Conservation (phyloP, 2,797 vertebrate species). For the Xenentodon cancila region DNA sequence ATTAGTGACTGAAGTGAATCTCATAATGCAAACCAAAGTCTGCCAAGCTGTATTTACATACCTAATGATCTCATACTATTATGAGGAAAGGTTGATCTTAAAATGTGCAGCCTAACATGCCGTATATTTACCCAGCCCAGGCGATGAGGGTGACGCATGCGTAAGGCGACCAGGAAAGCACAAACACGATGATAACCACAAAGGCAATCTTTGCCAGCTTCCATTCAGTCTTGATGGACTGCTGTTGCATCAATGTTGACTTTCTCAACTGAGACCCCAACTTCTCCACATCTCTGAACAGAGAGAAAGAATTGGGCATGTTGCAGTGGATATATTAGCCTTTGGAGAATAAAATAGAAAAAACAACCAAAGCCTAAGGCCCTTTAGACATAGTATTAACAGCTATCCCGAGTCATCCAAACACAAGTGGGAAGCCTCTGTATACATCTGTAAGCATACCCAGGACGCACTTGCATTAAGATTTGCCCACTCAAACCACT, state of each 20-base stretch:
- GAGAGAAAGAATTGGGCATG: background rate
- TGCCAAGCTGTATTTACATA: too few relatives aligned
- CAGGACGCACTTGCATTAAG: too few relatives aligned
- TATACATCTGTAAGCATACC: too few relatives aligned
- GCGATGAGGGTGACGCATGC: constrained; percentile 91
- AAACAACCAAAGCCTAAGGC: too few relatives aligned
- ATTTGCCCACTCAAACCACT: too few relatives aligned
- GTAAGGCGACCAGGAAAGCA: constrained; percentile 91
- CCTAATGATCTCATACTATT: background rate
- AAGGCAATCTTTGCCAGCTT: constrained; percentile 92
- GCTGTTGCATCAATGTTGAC: constrained; percentile 81
- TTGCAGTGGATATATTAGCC: background rate
- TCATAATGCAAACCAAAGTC: too few relatives aligned
- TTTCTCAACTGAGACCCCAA: constrained; percentile 84
- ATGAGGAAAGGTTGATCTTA: constrained; percentile 1
- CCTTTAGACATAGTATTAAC: too few relatives aligned
- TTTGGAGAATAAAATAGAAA: too few relatives aligned
- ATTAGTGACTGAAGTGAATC: constrained; percentile 24
- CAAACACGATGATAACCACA: constrained; percentile 89
- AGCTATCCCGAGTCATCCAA: too few relatives aligned
- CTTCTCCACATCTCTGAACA: constrained; percentile 83
- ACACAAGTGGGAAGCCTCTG: too few relatives aligned
- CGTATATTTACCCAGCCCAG: constrained; percentile 88
- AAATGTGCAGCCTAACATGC: constrained; percentile 4
- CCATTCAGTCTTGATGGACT: constrained; percentile 89